Base-by-base conservation (phyloP, 2,113 vertebrate species). In the Marcusenius ussheri region DNA sequence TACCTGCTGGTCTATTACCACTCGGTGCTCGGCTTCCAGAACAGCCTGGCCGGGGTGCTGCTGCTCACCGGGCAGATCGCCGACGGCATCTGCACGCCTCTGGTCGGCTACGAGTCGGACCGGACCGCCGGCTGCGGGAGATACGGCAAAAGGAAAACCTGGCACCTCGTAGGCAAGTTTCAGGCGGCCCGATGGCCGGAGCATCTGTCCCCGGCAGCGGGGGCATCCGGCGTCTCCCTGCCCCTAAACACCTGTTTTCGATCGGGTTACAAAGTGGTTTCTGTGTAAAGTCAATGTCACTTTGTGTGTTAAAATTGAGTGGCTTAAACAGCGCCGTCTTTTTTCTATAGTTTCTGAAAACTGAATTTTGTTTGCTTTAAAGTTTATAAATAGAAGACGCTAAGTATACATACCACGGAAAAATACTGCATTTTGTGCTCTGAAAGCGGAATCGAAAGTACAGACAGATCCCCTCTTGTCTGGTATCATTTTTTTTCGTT, bases 1-100 rank as follows among this genome's bases (percentile, higher is more conserved):
- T 98, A 98, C 93, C 96, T 98, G 58, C 95, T 99, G 92, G 95
- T 98, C 0, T 98, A 96, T 93, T 97, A 97, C 94, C 98, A 98
- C 92, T 94, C 96, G 0, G 98, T 98, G 7, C 95, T 97, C 93
- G 96, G 97, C 2, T 98, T 98, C 91, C 92, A 94, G 11, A 97
- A 97, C 91, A 93, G 95, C 0, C 91, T 95, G 45, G 97, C 97
- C 7, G 98, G 98, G 0, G 88, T 96, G 15, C 89, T 98, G 92
- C 93, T 99, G 91, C 94, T 98, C 31, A 94, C 96, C 0, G 98
- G 98, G 0, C 98, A 98, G 93, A 89, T 94, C 50, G 97, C 97
- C 0, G 98, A 99, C 66, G 98, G 95, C 0, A 66, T 98, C 70
- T 97, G 96, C 56, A 98, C 98, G 0, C 98, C 98, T 5, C 95